Percentiles rank a stretch among this genome's conserved stretches.
phyloP scores from a whole-genome alignment of 2,797 vertebrate species.

The Atherinosoma microstoma region DNA sequence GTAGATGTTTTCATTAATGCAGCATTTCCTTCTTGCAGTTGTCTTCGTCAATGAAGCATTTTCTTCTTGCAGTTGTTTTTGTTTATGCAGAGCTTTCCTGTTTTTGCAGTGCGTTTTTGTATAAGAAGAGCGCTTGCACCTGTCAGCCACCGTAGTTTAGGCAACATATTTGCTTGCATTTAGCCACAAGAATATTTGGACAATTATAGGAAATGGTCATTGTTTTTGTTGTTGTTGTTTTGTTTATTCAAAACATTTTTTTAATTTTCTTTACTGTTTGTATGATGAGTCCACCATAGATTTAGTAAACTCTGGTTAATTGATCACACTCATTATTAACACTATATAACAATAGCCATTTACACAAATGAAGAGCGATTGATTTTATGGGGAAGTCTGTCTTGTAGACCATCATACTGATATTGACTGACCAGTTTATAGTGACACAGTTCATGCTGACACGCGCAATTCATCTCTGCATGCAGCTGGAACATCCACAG shows the following conservation, averaged over 20 bases:
- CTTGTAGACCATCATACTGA: background rate
- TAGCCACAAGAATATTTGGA: no score
- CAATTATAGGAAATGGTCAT: background rate
- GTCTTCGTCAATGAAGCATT: no score
- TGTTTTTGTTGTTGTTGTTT: background rate
- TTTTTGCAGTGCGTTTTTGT: no score
- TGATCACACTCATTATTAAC: background rate
- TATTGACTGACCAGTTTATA: background rate
- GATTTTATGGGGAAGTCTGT: background rate
- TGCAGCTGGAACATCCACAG: slow-evolving; percentile 33
- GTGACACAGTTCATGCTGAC: background rate
- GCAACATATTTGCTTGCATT: background rate
- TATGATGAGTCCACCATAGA: background rate
- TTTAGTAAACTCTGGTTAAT: background rate
- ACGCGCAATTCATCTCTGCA: slow-evolving; percentile 28
- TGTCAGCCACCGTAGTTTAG: no score
- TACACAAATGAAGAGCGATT: background rate
- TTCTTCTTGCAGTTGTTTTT: no score
- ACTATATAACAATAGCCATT: background rate
- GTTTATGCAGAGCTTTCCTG: no score
- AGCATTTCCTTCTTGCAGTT: no score
- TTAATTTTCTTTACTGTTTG: background rate
- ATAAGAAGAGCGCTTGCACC: no score
- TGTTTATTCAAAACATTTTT: background rate
- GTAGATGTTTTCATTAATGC: no score